phyloP scores from a whole-genome alignment of 2,113 vertebrate genomes.

The Sturnus vulgaris region DNA sequence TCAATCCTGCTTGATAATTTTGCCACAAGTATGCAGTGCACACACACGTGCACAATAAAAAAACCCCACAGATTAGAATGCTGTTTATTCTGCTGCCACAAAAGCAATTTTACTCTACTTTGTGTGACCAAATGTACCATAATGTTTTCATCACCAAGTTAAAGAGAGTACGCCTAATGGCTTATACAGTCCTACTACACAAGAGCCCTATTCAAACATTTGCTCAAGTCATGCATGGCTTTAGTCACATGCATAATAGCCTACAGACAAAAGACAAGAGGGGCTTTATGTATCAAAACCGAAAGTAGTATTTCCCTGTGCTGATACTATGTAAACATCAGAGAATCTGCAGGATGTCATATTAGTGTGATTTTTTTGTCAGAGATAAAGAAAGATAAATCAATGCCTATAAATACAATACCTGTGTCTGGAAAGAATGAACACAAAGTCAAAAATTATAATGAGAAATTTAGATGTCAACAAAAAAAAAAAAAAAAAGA shows the following conservation, averaged over 20 bases:
- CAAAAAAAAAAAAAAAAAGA: background rate
- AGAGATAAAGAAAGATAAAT: background rate
- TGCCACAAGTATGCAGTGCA: background rate
- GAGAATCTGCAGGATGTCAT: background rate
- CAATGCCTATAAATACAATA: background rate
- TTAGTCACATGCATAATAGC: slow-evolving; percentile 54
- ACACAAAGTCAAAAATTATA: background rate
- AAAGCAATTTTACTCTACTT: slow-evolving; percentile 48
- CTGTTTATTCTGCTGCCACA: slow-evolving; percentile 38
- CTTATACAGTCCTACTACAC: slow-evolving; percentile 47
- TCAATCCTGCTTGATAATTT: background rate
- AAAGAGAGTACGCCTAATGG: slow-evolving; percentile 28
- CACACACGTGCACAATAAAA: background rate
- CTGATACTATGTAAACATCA: slow-evolving; percentile 34
- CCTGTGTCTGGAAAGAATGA: background rate
- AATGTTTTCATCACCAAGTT: slow-evolving; percentile 42
- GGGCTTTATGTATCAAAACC: slow-evolving; percentile 45
- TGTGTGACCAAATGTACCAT: slow-evolving; percentile 46
- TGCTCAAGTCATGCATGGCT: slow-evolving; percentile 54
- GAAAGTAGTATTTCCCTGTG: slow-evolving; percentile 48
- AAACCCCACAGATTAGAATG: background rate
- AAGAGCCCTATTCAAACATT: slow-evolving; percentile 67
- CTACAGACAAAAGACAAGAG: slow-evolving; percentile 61
- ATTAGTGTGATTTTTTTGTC: background rate
- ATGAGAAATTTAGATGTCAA: background rate